A percentile compares a stretch with the other conserved stretches of the same genome.
Conservation (phyloP, 2,888 invertebrate species). For the Netelia inedita region DNA sequence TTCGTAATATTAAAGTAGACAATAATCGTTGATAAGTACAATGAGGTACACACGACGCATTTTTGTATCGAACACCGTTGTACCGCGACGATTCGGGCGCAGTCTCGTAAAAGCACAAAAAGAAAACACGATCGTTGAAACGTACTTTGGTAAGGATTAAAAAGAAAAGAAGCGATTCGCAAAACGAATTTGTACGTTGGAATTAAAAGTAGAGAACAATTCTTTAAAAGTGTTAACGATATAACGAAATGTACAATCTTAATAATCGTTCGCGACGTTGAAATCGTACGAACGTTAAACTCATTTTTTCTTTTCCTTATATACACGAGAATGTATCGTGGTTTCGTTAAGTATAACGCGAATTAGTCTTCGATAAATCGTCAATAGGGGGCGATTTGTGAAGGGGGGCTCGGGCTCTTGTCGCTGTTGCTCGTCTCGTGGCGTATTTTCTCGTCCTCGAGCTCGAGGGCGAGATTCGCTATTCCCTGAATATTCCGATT, state of each 20-base stretch:
- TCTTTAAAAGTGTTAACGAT: constrained; percentile 6
- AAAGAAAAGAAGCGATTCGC: constrained; percentile 30
- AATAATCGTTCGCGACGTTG: neutral
- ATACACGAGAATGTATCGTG: neutral
- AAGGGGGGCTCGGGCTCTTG: constrained; percentile 63
- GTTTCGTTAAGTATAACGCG: too few relatives aligned
- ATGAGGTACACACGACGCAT: constrained; percentile 46
- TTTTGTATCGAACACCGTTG: constrained; percentile 13
- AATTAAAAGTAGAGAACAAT: constrained; percentile 23
- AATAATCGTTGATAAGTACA: constrained; percentile 8
- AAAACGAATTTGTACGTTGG: constrained; percentile 38
- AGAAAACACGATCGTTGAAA: too few relatives aligned
- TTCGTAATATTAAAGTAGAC: neutral
- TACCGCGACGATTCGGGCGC: constrained; percentile 30
- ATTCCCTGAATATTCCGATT: constrained; percentile 78
- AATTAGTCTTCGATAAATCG: too few relatives aligned
- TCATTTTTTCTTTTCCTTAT: neutral
- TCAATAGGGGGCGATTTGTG: neutral
- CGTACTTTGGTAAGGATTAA: constrained; percentile 14
- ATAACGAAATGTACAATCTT: constrained; percentile 49
- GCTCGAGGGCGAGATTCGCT: constrained; percentile 80
- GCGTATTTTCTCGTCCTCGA: constrained; percentile 80
- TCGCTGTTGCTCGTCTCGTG: constrained; percentile 49
- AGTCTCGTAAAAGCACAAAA: constrained; percentile 41
- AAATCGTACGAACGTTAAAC: neutral